Percentiles rank a stretch among this genome's conserved stretches.
Conservation (phyloP, 2,888 invertebrate genomes). For the Falcaria lacertinaria region DNA sequence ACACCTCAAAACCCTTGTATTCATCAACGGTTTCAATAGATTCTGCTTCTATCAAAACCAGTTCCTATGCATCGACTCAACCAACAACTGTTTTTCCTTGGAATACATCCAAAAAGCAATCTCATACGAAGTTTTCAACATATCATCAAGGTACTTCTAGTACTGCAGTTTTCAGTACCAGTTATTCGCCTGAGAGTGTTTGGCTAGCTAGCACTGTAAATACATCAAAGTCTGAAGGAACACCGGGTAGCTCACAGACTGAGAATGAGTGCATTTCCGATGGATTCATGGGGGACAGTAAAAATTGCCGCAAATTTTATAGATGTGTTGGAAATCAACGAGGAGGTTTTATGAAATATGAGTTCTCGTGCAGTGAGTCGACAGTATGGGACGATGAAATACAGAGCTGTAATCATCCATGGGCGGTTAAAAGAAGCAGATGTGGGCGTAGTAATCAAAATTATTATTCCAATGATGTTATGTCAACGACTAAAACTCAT, state of each 20-base stretch:
- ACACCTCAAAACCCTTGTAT: slow-evolving; percentile 15
- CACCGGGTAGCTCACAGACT: slow-evolving; percentile 11
- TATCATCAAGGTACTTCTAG: slow-evolving; percentile 4
- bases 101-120: slow-evolving; percentile 8
- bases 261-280: slow-evolving; percentile 77
- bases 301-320: slow-evolving; percentile 88
- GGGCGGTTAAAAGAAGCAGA: slow-evolving; percentile 73
- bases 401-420: slow-evolving; percentile 86
- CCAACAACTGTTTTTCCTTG: slow-evolving; percentile 13
- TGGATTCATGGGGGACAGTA: slow-evolving; percentile 86
- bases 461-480: slow-evolving; percentile 7
- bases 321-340: slow-evolving; percentile 84
- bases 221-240: slow-evolving; percentile 3
- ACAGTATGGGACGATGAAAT: slow-evolving; percentile 88
- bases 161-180: background rate
- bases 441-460: slow-evolving; percentile 45
- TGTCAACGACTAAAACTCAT: background rate
- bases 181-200: background rate
- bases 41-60: background rate
- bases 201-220: slow-evolving; percentile 3
- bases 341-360: slow-evolving; percentile 82
- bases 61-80: background rate
- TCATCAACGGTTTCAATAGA: background rate
- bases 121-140: slow-evolving; percentile 1
- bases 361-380: slow-evolving; percentile 86